phyloP scores from a whole-genome alignment of 1,140 invertebrate genomes.

The Plodia interpunctella region DNA sequence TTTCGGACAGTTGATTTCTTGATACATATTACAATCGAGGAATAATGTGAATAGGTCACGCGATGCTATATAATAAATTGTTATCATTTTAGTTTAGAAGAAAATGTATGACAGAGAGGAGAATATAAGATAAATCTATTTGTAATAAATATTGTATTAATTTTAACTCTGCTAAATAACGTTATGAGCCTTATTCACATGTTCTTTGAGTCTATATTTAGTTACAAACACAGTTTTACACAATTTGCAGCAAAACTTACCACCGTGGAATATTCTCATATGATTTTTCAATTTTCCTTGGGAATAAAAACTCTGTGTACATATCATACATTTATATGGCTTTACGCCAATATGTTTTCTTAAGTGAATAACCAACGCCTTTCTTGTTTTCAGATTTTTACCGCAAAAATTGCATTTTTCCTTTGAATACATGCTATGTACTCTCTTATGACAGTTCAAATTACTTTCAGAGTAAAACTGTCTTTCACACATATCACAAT shows the following conservation, averaged over 20 bases:
- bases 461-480: slow-evolving; percentile 57
- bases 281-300: slow-evolving; percentile 42
- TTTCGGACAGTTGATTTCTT: too few relatives aligned
- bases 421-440: slow-evolving; percentile 44
- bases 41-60: too few relatives aligned
- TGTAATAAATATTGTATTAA: too few relatives aligned
- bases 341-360: slow-evolving; percentile 58
- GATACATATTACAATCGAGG: too few relatives aligned
- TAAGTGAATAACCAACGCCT: slow-evolving; percentile 54
- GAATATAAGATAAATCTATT: too few relatives aligned
- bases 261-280: slow-evolving; percentile 55
- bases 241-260: slow-evolving; percentile 49
- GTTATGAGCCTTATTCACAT: slow-evolving; percentile 53
- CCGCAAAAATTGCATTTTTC: slow-evolving; percentile 56
- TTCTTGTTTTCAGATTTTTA: slow-evolving; percentile 49
- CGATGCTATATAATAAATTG: too few relatives aligned
- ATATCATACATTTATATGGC: slow-evolving; percentile 50
- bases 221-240: slow-evolving; percentile 48
- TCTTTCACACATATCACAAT: slow-evolving; percentile 63
- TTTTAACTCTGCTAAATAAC: slow-evolving; percentile 34
- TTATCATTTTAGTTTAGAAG: too few relatives aligned
- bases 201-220: slow-evolving; percentile 45
- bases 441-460: slow-evolving; percentile 52
- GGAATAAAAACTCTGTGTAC: slow-evolving; percentile 48
- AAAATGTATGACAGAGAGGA: too few relatives aligned